Conservation (phyloP, 2,888 invertebrate genomes). For the Emmelina monodactyla region DNA sequence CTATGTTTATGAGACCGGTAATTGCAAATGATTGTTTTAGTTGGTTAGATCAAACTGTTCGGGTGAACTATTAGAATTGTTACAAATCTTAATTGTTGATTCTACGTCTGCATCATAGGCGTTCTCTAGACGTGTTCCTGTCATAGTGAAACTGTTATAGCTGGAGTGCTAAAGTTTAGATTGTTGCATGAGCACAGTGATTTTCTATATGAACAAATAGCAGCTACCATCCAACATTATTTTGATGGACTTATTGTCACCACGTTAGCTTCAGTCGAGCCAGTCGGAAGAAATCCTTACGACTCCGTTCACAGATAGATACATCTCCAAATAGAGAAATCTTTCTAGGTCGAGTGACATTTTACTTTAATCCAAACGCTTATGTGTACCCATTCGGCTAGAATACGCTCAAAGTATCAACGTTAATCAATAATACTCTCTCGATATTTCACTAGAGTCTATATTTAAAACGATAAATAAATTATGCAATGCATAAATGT, state of each 20-base stretch:
- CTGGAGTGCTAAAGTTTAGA: too few relatives aligned
- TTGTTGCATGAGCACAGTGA: slow-evolving; percentile 50
- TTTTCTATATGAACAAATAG: slow-evolving; percentile 52
- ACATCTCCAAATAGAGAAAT: slow-evolving; percentile 44
- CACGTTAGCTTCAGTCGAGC: slow-evolving; percentile 27
- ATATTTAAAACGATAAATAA: slow-evolving; percentile 27
- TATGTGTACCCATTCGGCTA: slow-evolving; percentile 65
- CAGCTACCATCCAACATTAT: slow-evolving; percentile 58
- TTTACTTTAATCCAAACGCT: slow-evolving; percentile 60
- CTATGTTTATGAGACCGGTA: too few relatives aligned
- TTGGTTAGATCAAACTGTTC: too few relatives aligned
- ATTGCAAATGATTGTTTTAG: too few relatives aligned
- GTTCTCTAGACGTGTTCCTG: too few relatives aligned
- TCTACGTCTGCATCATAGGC: too few relatives aligned
- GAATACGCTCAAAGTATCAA: slow-evolving; percentile 66
- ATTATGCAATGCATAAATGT: slow-evolving; percentile 70
- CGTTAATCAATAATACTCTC: slow-evolving; percentile 53
- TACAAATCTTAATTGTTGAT: too few relatives aligned
- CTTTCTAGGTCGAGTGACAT: slow-evolving; percentile 52
- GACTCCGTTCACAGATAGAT: slow-evolving; percentile 30
- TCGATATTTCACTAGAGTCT: slow-evolving; percentile 59
- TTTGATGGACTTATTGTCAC: slow-evolving; percentile 32
- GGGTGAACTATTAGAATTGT: too few relatives aligned
- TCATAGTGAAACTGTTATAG: too few relatives aligned
- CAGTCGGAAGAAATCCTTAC: slow-evolving; percentile 33